Evolutionary conservation across 1,140 invertebrate genomes (phyloP).

Genomic region (Idris sp.): DNA sequence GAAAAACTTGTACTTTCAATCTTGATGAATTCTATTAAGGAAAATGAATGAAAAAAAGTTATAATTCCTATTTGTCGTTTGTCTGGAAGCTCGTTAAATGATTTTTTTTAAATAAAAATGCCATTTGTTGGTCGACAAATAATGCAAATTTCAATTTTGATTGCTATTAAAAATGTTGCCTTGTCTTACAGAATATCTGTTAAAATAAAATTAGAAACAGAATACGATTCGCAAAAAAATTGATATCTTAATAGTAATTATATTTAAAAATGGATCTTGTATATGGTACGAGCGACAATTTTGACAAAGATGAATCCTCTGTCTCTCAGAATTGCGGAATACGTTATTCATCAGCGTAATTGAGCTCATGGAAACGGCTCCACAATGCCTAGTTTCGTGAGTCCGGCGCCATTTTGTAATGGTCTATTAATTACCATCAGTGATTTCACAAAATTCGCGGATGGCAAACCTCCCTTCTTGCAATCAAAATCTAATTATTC

Average conservation of each 20-base stretch:
- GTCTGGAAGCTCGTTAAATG: no score
- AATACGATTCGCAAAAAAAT: no score
- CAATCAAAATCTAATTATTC: conserved; percentile 34
- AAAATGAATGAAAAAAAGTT: conserved; percentile 1
- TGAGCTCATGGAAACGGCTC: conserved; percentile 43
- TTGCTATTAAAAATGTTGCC: no score
- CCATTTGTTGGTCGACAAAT: no score
- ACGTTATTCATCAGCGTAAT: conserved; percentile 59
- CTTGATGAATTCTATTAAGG: conserved; percentile 19
- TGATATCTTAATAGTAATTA: no score
- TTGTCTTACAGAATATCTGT: no score
- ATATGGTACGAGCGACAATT: conserved; percentile 45
- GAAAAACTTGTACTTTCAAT: conserved; percentile 18
- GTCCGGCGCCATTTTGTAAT: conserved; percentile 47
- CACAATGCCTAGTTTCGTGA: conserved; percentile 36
- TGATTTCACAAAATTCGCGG: conserved; percentile 45
- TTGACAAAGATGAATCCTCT: conserved; percentile 58
- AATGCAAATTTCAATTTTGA: no score
- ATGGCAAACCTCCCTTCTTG: conserved; percentile 19
- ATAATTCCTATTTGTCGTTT: no score
- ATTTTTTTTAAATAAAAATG: no score
- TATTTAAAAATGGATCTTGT: conserved; percentile 51
- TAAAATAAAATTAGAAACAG: no score
- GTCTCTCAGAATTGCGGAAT: conserved; percentile 53
- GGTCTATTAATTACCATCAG: conserved; percentile 42